Base-by-base conservation (phyloP, 2,113 vertebrate species). In the Vireo altiloquus region DNA sequence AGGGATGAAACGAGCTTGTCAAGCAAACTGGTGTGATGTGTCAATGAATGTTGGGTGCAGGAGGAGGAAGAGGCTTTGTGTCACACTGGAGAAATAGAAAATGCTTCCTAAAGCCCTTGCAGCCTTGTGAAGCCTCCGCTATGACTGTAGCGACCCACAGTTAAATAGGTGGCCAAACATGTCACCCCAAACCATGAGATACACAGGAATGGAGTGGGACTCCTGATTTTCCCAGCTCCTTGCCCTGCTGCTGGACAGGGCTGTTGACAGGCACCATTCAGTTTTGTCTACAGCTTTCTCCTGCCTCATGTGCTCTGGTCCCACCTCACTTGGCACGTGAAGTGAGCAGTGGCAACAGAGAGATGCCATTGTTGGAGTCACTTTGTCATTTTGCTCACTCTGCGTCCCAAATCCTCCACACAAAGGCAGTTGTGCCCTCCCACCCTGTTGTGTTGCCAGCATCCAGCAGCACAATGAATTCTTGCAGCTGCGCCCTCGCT, bases 381-480 rank as follows among this genome's bases (percentile, higher is more conserved):
- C 33, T 90, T 81, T 91, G n/a, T 70, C n/a, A 25, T 64, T 92
- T 86, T 65, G 28, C 68, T 88, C 37, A 3, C 52, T 71, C 66
- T 70, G 84, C 72, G 56, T 64, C 78, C 71, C 8, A 25, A 74
- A 64, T 68, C 84, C 64, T 87, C 59, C 13, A 31, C 68, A 66
- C 69, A 81, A 57, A 86, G 82, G 72, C 49, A 64, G 80, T 53
- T 76, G 21, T n/a, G 49, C 80, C 79, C 42, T 78, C 90, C 90
- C 69, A 75, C 69, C 61, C 64, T 7, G 19, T 30, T 52, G 64
- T 47, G 22, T 33, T 92, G 94, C 95, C 92, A 96, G 88, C 88
- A 95, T 78, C 95, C 94, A 85, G 90, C 94, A 88, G 93, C 11
- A 82, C 92, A 77, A 77, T 93, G 95, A 93, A 95, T 95, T 90